These are phyloP conservation scores for Anisognathus igniventris DNA, from an alignment of 2,797 vertebrate genomes.

Conservation along the genomic window DNA sequence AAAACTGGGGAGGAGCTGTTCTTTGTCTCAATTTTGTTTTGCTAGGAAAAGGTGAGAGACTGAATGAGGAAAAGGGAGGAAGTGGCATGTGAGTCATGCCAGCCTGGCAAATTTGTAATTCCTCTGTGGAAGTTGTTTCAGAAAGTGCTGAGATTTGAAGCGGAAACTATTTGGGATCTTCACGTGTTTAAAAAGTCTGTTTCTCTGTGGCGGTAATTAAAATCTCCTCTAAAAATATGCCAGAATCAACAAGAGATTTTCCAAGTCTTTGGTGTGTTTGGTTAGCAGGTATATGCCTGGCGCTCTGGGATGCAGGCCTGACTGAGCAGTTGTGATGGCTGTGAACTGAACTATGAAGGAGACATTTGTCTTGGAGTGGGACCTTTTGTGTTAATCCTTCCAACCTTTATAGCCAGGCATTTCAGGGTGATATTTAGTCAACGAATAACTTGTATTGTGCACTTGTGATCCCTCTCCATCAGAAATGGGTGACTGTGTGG, in stretches of 20 bases:
- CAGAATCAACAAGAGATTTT: neutral
- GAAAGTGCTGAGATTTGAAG: neutral
- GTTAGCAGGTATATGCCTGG: neutral
- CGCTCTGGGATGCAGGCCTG: neutral
- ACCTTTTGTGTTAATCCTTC: conserved; percentile 55
- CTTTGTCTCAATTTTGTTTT: neutral
- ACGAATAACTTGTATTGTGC: neutral
- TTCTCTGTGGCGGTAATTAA: neutral
- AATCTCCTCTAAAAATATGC: neutral
- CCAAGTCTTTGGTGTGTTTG: neutral
- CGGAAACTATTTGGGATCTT: neutral
- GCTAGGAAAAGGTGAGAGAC: neutral
- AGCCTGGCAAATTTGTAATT: neutral
- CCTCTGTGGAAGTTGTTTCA: neutral
- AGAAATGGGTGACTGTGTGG: neutral
- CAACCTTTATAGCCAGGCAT: conserved; percentile 36
- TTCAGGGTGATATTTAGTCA: conserved; percentile 21
- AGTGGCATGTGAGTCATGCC: neutral
- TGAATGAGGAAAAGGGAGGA: neutral
- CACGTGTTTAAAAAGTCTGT: neutral
- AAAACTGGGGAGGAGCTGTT: neutral
- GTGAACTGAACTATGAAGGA: conserved; percentile 58
- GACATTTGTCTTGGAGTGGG: conserved; percentile 54
- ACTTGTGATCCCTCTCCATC: neutral
- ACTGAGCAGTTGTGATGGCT: conserved; percentile 17